Conservation (phyloP, 2,797 vertebrate genomes). For the Phylloscopus collybita region DNA sequence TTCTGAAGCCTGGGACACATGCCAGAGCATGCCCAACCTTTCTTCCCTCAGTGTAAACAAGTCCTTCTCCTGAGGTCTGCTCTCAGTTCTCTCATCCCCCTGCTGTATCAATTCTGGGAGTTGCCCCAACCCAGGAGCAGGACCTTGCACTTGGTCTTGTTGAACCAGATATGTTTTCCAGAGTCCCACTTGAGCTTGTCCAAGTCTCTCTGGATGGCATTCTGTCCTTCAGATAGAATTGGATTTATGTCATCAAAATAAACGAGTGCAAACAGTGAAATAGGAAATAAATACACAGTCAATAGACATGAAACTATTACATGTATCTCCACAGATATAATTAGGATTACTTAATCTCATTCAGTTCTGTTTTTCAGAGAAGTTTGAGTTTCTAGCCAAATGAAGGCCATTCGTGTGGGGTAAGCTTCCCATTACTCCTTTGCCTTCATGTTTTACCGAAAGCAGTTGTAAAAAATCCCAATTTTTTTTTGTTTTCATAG, state of each 20-base stretch:
- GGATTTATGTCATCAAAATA: background rate
- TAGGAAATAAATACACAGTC: background rate
- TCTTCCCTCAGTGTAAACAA: background rate
- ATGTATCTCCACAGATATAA: background rate
- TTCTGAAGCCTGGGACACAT: background rate
- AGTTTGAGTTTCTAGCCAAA: background rate
- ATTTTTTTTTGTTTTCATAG: background rate
- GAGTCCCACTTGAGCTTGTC: accelerated
- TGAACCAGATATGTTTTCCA: background rate
- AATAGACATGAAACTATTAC: background rate
- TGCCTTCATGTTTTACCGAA: background rate
- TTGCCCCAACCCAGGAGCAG: accelerated
- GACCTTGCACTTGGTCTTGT: background rate
- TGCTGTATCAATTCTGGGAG: accelerated
- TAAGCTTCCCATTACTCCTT: background rate
- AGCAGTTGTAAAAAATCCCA: background rate
- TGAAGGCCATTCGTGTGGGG: background rate
- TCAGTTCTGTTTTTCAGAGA: background rate
- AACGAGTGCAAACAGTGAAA: background rate
- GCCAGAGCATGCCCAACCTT: background rate
- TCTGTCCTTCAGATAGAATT: accelerated
- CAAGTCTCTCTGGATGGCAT: background rate
- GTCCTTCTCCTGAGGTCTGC: background rate
- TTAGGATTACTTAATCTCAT: background rate
- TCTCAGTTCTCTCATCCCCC: too few relatives aligned